Percentiles rank a stretch among this genome's conserved stretches.
These are phyloP conservation scores for Zosterops pallidus DNA, from an alignment of 2,113 vertebrate genomes.

Conservation along the genomic window DNA sequence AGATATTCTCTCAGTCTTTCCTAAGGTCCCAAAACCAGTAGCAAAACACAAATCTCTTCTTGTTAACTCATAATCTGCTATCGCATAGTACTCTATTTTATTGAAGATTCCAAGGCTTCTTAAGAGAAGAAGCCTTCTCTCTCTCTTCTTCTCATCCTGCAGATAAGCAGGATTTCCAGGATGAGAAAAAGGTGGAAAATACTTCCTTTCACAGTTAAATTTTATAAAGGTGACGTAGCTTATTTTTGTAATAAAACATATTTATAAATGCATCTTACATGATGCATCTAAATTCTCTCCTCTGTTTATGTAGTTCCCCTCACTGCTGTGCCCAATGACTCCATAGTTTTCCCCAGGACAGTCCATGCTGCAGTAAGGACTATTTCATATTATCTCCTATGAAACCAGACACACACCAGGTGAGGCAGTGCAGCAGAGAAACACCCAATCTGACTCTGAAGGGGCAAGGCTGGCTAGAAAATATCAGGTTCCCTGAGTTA, in stretches of 20 bases:
- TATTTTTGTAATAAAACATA: not conserved
- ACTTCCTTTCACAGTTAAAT: not conserved
- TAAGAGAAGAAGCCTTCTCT: not conserved
- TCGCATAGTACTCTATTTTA: not conserved
- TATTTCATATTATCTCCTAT: not conserved
- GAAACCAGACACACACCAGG: not conserved
- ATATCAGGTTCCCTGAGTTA: too few relatives aligned
- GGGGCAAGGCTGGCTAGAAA: too few relatives aligned
- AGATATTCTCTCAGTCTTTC: not conserved
- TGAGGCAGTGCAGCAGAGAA: too few relatives aligned
- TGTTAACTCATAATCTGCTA: not conserved
- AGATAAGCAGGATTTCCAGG: not conserved
- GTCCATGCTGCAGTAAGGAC: not conserved
- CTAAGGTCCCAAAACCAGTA: constrained; percentile 24
- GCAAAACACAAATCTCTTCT: constrained; percentile 5
- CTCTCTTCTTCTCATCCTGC: too few relatives aligned
- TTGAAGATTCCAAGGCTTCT: not conserved
- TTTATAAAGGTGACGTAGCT: not conserved
- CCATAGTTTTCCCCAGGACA: not conserved
- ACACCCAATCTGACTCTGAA: too few relatives aligned
- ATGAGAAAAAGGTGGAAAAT: not conserved
- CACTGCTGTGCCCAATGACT: not conserved
- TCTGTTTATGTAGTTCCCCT: not conserved
- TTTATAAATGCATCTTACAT: not conserved
- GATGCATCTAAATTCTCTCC: not conserved